A percentile compares a stretch with the other conserved stretches of the same genome.
Conservation (phyloP, 2,888 invertebrate genomes). For the Temnothorax ravouxi region DNA sequence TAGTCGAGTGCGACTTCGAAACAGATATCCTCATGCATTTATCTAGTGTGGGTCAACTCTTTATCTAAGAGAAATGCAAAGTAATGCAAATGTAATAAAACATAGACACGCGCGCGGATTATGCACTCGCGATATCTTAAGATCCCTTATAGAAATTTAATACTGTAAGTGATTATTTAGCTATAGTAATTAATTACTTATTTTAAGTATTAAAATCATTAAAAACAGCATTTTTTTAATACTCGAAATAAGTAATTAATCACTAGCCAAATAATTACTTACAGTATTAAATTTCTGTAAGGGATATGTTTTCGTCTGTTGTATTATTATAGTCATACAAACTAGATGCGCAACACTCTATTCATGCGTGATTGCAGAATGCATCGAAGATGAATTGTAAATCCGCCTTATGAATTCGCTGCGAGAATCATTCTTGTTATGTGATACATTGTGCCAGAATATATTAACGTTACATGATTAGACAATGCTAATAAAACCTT, state of each 20-base stretch:
- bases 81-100: no score
- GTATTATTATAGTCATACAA: neutral
- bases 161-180: no score
- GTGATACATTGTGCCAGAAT: neutral
- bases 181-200: no score
- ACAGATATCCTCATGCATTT: neutral
- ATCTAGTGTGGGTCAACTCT: neutral
- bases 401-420: neutral
- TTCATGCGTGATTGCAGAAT: neutral
- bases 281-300: no score
- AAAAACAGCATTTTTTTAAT: no score
- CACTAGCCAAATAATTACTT: no score
- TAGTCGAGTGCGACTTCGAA: neutral
- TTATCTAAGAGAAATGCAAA: neutral
- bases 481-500: neutral
- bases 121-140: no score
- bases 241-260: no score
- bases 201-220: no score
- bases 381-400: neutral
- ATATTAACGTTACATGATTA: neutral
- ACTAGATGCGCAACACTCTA: neutral
- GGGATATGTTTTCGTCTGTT: no score
- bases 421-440: neutral
- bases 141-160: no score
- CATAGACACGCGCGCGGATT: neutral